Evolutionary conservation across 2,888 invertebrate genomes (phyloP).

Genomic region (Netelia melanura): DNA sequence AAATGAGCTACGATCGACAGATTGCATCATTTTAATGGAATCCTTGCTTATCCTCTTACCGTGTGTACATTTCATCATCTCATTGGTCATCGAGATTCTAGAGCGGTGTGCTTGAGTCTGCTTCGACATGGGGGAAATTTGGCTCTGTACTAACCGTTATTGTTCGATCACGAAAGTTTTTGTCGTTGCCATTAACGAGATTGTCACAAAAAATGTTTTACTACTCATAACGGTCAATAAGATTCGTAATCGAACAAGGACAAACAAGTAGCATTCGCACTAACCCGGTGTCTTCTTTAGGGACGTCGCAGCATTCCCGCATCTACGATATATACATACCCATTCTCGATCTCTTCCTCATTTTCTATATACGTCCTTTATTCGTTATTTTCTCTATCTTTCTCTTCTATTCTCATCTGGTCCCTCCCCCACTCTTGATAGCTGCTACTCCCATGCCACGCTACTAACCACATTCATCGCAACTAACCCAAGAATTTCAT

Average conservation of each 20-base stretch:
- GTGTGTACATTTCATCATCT: conserved; percentile 56
- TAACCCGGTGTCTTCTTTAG: conserved; percentile 73
- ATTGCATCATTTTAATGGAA: conserved; percentile 59
- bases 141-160: conserved; percentile 65
- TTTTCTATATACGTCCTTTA: conserved; percentile 33
- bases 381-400: conserved; percentile 22
- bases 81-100: conserved; percentile 66
- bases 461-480: conserved; percentile 78
- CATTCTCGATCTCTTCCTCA: conserved; percentile 27
- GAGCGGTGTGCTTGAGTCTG: conserved; percentile 68
- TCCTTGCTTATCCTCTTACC: conserved; percentile 57
- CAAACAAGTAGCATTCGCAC: conserved; percentile 59
- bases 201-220: background rate
- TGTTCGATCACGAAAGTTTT: conserved; percentile 28
- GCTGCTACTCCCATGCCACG: conserved; percentile 74
- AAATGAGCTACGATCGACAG: conserved; percentile 63
- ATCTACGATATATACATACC: conserved; percentile 54
- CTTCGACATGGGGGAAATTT: conserved; percentile 71
- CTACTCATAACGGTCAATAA: conserved; percentile 26
- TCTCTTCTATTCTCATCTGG: background rate
- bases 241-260: conserved; percentile 60
- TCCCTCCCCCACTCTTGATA: conserved; percentile 26
- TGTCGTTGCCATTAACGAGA: background rate
- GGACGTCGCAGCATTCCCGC: conserved; percentile 71
- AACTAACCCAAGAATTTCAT: conserved; percentile 80